Conservation (phyloP, 2,113 vertebrate species). For the Python bivittatus region DNA sequence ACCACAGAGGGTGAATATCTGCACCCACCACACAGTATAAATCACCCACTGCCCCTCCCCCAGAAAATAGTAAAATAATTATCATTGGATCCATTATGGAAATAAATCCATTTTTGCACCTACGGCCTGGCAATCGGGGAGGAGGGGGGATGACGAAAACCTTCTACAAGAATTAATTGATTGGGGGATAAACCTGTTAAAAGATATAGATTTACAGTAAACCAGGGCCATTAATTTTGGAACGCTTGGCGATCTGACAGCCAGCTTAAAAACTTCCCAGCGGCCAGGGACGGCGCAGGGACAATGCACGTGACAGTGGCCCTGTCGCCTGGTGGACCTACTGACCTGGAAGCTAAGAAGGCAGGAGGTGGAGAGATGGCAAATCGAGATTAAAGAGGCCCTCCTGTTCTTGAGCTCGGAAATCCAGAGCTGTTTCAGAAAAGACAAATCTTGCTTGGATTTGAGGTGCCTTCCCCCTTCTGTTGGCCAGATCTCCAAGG, state of each 20-base stretch:
- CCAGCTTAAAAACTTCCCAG: background rate
- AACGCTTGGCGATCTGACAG: background rate
- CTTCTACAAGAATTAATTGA: conserved; percentile 68
- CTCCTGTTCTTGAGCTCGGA: too few relatives aligned
- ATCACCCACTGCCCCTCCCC: conserved; percentile 35
- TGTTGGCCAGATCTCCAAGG: too few relatives aligned
- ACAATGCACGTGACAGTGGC: conserved; percentile 22
- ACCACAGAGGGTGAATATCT: background rate
- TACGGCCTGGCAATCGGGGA: conserved; percentile 55
- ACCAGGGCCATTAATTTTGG: conserved; percentile 49
- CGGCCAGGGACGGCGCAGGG: conserved; percentile 33
- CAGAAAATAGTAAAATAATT: conserved; percentile 66
- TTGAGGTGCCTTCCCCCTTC: too few relatives aligned
- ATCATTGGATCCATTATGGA: conserved; percentile 61
- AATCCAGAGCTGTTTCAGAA: background rate
- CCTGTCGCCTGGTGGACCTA: too few relatives aligned
- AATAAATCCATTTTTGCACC: conserved; percentile 62
- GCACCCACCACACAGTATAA: conserved; percentile 31
- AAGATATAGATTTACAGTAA: conserved; percentile 69
- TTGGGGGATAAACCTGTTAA: conserved; percentile 69
- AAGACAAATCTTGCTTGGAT: too few relatives aligned
- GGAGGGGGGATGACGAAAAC: conserved; percentile 61
- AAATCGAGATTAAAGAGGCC: too few relatives aligned
- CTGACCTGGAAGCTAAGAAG: background rate
- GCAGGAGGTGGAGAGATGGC: too few relatives aligned